Evolutionary conservation across 2,113 vertebrate genomes (phyloP).

Genomic region (Chaenogobius annularis): DNA sequence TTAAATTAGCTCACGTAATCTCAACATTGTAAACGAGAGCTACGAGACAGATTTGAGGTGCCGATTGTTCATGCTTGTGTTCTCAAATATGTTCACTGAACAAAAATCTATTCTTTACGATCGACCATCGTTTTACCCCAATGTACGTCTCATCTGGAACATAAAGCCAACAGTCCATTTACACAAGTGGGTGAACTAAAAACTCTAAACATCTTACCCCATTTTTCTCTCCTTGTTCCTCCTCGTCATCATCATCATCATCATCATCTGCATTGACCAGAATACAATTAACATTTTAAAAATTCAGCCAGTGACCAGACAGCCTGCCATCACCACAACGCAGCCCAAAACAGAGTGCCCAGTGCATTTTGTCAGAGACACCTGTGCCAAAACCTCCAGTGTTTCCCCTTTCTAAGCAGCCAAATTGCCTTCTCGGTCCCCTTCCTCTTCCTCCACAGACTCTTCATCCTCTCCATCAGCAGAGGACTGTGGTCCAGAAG

Average conservation of each 20-base stretch:
- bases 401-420: not conserved
- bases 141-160: too few species aligned
- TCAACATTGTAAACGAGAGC: too few species aligned
- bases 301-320: not conserved
- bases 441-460: not conserved
- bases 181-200: too few species aligned
- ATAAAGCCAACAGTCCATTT: too few species aligned
- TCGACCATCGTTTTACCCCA: too few species aligned
- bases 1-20: too few species aligned
- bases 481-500: too few species aligned
- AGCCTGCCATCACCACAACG: not conserved
- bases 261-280: conserved; percentile 26
- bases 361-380: not conserved
- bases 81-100: too few species aligned
- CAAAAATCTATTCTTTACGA: too few species aligned
- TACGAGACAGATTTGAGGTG: too few species aligned
- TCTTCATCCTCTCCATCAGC: not conserved
- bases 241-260: conserved; percentile 48
- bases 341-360: not conserved
- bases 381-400: not conserved
- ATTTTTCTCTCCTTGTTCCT: conserved; percentile 83
- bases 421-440: not conserved
- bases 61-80: too few species aligned
- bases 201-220: conserved; percentile 41
- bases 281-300: not conserved